Evolutionary conservation across 2,113 vertebrate species (phyloP), one percentile per base, ranked within the genome.

Genomic region (Sula dactylatra): DNA sequence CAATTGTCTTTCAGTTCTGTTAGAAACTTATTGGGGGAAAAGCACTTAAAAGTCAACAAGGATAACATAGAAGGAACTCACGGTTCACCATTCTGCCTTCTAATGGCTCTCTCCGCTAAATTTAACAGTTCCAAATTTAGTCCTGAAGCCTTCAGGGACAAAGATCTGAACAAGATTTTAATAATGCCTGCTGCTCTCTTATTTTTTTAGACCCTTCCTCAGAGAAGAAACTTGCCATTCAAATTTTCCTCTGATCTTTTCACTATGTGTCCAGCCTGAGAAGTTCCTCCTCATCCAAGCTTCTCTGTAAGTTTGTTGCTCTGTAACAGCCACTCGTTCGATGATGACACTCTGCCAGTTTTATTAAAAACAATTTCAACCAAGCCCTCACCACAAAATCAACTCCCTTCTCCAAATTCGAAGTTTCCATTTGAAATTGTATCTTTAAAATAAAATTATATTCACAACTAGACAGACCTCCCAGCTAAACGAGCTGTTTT

Each of bases 181-280:
- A 62, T 36, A 82, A 49, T 38, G 7, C 7, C 19, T 54, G 6
- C 16, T 9, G 40, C 34, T 61, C 15, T 66, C 44, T 89, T 79
- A 36, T 45, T 62, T 87, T 92, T 96, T 67, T 45, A 54, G 16
- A 82, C 27, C 6, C 14, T 66, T 74, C 14, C 17, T 71, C 52
- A 71, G 78, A 40, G 50, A 66, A 90, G 18, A 78, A 82, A 76
- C 2, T 31, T 56, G 5, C 9, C 8, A 79, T 90, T 72, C 38
- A 90, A 54, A 55, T 55, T 79, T 76, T 31, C 21, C n/a, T 86
- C 61, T 76, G 38, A 44, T 58, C 9, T 55, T 76, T 71, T 42
- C 3, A 1, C 40, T 70, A 0, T 6, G 4, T 15, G 7, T 64
- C 69, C 11, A 45, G 11, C 11, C 52, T 59, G 19, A 71, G 24